Conservation (phyloP, 2,113 vertebrate species). For the Barbus barbus region DNA sequence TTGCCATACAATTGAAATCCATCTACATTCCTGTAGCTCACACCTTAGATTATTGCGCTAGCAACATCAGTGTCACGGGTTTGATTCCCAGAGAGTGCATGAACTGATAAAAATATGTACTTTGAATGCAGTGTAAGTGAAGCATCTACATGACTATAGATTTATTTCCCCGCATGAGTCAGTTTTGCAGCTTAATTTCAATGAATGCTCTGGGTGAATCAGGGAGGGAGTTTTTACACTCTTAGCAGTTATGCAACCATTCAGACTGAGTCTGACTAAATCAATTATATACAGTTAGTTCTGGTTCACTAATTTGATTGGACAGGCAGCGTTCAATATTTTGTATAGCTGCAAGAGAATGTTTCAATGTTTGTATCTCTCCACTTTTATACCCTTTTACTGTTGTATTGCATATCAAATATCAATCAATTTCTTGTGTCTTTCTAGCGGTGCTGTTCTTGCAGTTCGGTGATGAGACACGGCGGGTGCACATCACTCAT, state of each 20-base stretch:
- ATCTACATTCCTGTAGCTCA: no score
- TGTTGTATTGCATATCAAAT: not conserved
- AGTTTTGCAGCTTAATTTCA: not conserved
- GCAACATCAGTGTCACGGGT: not conserved
- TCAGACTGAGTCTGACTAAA: not conserved
- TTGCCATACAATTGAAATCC: not conserved
- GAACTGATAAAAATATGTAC: not conserved
- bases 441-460: slow-evolving; percentile 89
- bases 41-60: not conserved
- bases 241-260: not conserved
- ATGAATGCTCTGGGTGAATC: not conserved
- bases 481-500: slow-evolving; percentile 94
- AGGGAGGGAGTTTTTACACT: not conserved
- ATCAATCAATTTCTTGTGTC: not conserved
- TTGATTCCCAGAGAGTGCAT: not conserved
- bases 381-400: not conserved
- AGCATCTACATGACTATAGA: not conserved
- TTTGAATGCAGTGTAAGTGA: not conserved
- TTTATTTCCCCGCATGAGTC: not conserved
- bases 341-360: not conserved
- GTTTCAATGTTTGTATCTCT: not conserved
- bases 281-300: not conserved
- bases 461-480: slow-evolving; percentile 94
- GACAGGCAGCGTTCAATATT: not conserved
- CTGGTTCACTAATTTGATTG: not conserved